Evolutionary conservation across 1,140 invertebrate species (phyloP).

Genomic region (Andrena cerasifolii): DNA sequence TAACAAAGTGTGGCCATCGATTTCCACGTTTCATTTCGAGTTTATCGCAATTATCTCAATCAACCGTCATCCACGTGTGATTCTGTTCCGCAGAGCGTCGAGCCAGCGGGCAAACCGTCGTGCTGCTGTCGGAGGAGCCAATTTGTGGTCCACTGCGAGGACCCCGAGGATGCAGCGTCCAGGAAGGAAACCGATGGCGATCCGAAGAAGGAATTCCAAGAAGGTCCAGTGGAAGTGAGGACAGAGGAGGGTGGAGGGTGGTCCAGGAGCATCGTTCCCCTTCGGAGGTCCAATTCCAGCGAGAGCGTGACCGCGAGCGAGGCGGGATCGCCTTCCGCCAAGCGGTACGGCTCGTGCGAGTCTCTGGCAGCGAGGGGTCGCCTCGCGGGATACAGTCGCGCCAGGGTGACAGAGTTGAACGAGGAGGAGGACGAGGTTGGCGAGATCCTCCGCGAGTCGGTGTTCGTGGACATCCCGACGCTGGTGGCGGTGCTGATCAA

Average conservation of each 20-base stretch:
- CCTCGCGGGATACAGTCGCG: constrained; percentile 61
- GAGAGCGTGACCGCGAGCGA: constrained; percentile 57
- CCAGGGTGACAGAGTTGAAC: constrained; percentile 65
- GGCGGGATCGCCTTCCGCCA: constrained; percentile 19
- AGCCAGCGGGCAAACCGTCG: constrained; percentile 19
- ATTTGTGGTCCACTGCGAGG: too few species aligned
- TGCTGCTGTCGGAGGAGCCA: constrained; percentile 53
- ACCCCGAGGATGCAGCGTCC: neutral
- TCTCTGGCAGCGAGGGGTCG: constrained; percentile 33
- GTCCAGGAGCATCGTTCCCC: neutral
- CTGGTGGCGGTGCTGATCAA: constrained; percentile 75
- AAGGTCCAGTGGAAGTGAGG: neutral
- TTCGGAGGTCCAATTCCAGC: constrained; percentile 64
- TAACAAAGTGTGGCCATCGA: neutral
- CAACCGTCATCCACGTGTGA: too few species aligned
- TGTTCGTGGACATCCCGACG: constrained; percentile 74
- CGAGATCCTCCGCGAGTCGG: constrained; percentile 70
- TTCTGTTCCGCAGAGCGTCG: constrained; percentile 61
- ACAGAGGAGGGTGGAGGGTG: neutral
- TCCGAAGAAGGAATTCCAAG: neutral
- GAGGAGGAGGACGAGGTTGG: constrained; percentile 51
- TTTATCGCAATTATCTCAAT: neutral
- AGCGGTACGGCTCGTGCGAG: constrained; percentile 69
- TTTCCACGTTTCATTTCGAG: neutral
- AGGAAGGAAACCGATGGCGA: neutral